Base-by-base conservation (phyloP, 2,113 vertebrate genomes). In the Motacilla tschutschensis region DNA sequence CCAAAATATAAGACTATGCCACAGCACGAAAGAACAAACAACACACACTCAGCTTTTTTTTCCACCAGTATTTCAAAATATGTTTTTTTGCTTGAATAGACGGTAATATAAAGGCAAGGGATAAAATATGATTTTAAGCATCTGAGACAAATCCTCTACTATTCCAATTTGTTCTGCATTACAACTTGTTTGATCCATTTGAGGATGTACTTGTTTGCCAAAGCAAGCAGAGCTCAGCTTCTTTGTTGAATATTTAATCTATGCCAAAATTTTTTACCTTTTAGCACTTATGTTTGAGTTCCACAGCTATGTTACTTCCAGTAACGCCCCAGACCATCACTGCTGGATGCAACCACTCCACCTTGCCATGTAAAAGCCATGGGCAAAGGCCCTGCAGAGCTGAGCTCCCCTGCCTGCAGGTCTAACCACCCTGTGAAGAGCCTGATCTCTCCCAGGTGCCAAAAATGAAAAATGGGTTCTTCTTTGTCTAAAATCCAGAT, bases 111-210 rank as follows among this genome's bases (percentile, higher is more conserved):
- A 94, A 95, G 41, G 84, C 59, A 69, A 63, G 70, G 67, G 91
- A 91, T 93, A 95, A 95, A 96, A 90, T 83, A 75, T 57, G 67
- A 95, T 85, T 93, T 95, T 94, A 88, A 95, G 77, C 21, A 17
- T 57, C 92, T 90, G 92, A 94, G 83, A 95, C 90, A 96, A 95
- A 95, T 94, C 91, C 90, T 93, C 84, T 66, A 80, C 85, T 88
- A 91, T 93, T 95, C 87, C 92, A 88, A 88, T 96, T 96, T 96
- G 85, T 87, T 96, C 93, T 79, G 83, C 51, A 88, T 93, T 96
- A 94, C 91, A 93, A 95, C 93, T 83, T 92, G 72, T 95, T 94
- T 96, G 94, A 96, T 95, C 92, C 91, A 91, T 92, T 95, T 93
- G 51, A 44, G 84, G 83, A 96, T 80, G 82, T 74, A 90, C 85